phyloP scores from a whole-genome alignment of 1,140 invertebrate species.

The Tachypleus tridentatus region DNA sequence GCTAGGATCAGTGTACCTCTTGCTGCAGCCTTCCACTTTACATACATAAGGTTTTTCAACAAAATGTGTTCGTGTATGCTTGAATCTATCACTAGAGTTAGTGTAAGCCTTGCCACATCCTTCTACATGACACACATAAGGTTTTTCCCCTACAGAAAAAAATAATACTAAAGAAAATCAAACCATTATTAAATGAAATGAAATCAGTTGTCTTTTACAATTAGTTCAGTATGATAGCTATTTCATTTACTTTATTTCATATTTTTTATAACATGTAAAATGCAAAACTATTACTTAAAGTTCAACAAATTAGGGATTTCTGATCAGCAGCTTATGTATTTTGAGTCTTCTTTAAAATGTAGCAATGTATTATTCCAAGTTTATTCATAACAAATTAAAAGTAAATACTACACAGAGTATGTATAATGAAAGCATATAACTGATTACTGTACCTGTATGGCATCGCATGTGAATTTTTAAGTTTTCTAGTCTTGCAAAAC shows the following conservation, averaged over 20 bases:
- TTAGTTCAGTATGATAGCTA: conserved; percentile 4
- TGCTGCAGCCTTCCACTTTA: conserved; percentile 71
- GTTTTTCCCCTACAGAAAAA: conserved; percentile 64
- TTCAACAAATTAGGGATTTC: background rate
- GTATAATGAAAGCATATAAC: background rate
- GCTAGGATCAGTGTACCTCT: conserved; percentile 87
- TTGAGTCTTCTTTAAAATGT: background rate
- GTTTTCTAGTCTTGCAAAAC: conserved; percentile 88
- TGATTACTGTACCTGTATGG: conserved; percentile 51
- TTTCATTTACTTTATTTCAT: conserved; percentile 3
- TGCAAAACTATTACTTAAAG: background rate
- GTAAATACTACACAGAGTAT: background rate
- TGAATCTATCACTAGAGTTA: conserved; percentile 93
- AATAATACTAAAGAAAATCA: background rate
- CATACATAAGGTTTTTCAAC: conserved; percentile 94
- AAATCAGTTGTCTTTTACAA: no score
- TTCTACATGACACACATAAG: conserved; percentile 45
- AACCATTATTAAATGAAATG: no score
- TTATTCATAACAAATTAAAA: background rate
- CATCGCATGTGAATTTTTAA: conserved; percentile 94
- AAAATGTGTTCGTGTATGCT: conserved; percentile 97
- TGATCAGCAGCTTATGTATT: background rate
- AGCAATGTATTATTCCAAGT: background rate
- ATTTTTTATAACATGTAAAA: conserved; percentile 1
- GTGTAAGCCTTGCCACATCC: conserved; percentile 96